Conservation (phyloP, 2,888 invertebrate species). For the Chrysopilus asiliformis region DNA sequence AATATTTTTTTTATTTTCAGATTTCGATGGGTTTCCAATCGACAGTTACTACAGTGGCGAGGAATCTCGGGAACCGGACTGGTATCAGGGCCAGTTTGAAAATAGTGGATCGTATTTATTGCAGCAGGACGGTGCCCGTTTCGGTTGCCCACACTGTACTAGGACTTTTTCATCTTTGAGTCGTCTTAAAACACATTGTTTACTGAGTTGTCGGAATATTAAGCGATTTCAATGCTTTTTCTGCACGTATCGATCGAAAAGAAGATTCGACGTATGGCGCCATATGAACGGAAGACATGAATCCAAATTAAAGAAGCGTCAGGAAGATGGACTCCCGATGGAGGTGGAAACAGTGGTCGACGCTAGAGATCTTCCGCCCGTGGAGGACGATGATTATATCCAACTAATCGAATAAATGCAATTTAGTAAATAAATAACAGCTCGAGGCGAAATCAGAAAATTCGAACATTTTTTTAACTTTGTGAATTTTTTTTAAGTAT, state of each 20-base stretch:
- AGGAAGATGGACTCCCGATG: slow-evolving; percentile 8
- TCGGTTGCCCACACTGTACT: slow-evolving; percentile 12
- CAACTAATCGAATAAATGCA: slow-evolving; percentile 9
- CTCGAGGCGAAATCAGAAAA: no score
- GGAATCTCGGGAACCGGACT: no score
- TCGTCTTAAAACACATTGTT: slow-evolving; percentile 12
- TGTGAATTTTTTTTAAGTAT: no score
- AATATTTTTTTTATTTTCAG: slow-evolving; percentile 7
- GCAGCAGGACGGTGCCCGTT: slow-evolving; percentile 3
- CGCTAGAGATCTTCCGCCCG: slow-evolving; percentile 9
- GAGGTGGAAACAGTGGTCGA: slow-evolving; percentile 12
- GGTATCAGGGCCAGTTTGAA: neutral
- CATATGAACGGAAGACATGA: slow-evolving; percentile 14
- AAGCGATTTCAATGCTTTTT: slow-evolving; percentile 15
- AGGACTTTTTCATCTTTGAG: slow-evolving; percentile 9
- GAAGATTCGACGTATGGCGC: slow-evolving; percentile 14
- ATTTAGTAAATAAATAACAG: neutral
- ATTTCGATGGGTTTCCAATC: slow-evolving; percentile 4
- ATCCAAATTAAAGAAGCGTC: slow-evolving; percentile 4
- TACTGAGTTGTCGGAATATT: slow-evolving; percentile 12
- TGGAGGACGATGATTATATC: slow-evolving; percentile 7
- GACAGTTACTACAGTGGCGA: no score
- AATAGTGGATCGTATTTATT: slow-evolving; percentile 2
- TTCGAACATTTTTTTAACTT: no score
- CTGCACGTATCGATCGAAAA: slow-evolving; percentile 14